A percentile compares a stretch with the other conserved stretches of the same genome.
phyloP scores from a whole-genome alignment of 2,113 vertebrate genomes.

The Cathartes aura region DNA sequence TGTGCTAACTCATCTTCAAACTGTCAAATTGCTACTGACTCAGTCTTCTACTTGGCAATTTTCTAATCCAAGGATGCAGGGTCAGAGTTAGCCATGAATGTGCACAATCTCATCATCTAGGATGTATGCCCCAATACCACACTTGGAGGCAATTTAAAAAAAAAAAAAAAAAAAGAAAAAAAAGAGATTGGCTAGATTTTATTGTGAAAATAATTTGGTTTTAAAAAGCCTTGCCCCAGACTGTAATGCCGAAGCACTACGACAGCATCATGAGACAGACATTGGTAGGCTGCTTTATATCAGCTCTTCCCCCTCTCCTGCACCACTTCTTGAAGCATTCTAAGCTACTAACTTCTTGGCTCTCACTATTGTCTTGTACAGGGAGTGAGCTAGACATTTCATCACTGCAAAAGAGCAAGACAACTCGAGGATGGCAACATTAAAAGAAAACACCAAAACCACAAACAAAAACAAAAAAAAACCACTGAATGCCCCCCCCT shows the following conservation, averaged over 20 bases:
- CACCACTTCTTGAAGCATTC: background rate
- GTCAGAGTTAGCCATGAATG: background rate
- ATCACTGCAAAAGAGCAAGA: background rate
- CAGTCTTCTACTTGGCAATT: background rate
- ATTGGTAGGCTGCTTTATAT: background rate
- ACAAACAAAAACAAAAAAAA: background rate
- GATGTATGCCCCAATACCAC: background rate
- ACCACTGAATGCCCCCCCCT: background rate
- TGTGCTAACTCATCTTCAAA: background rate
- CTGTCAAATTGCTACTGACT: background rate
- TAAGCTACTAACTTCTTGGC: background rate
- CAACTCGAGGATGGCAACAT: background rate
- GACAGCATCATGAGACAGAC: background rate
- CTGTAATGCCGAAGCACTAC: background rate
- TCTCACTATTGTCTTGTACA: background rate
- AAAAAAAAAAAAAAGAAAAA: too few relatives aligned
- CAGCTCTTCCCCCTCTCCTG: background rate
- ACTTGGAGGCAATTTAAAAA: background rate
- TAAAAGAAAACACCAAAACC: background rate
- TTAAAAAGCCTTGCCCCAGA: background rate
- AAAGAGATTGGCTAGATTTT: background rate
- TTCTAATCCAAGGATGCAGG: background rate
- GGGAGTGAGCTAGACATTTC: background rate
- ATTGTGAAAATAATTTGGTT: background rate
- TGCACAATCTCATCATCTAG: background rate